Base-by-base conservation (phyloP, 2,113 vertebrate genomes). In the Scomber japonicus region DNA sequence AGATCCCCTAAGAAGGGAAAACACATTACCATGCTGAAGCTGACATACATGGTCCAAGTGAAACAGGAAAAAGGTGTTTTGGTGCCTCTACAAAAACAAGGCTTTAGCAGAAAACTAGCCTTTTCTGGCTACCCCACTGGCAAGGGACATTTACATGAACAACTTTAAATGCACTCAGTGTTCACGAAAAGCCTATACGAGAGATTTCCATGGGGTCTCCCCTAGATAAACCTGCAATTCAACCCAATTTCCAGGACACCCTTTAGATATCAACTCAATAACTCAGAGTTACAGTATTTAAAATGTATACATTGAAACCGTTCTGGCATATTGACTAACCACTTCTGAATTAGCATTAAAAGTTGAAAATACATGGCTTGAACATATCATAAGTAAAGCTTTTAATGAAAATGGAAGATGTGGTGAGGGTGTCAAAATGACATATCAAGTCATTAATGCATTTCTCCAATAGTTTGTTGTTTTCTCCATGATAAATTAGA, bases 51-150 rank as follows among this genome's bases (percentile, higher is more conserved):
- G 88, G 96, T 97, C 96, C 96, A 97, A 98, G 94, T 94, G 94
- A 95, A 98, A 97, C 96, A 97, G 95, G 96, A 97, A 97, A 96
- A 96, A 95, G 90, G 94, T 94, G 94, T 95, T 95, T 94, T 79
- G 91, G 95, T 96, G 94, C 94, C 95, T 94, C 96, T 96, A 94
- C 92, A 93, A 96, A 97, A 97, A 97, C 96, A 96, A 91, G 93
- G 92, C 83, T n/a, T 7, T 86, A 92, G 92, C 88, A 94, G 93
- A 94, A 95, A 96, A 93, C 91, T 85, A 89, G 84, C 89, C 84
- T 84, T 82, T 95, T 95, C 94, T 94, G 94, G 93, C 95, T 95
- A 94, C 94, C 89, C 90, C 89, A 82, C 94, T 93, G 93, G 92
- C 87, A 89, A 90, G 85, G 80, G 88, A 88, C 81, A 91, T 94